Evolutionary conservation across 2,888 invertebrate genomes (phyloP), one percentile per base, ranked within the genome.

Genomic region (Masnerella sp.): DNA sequence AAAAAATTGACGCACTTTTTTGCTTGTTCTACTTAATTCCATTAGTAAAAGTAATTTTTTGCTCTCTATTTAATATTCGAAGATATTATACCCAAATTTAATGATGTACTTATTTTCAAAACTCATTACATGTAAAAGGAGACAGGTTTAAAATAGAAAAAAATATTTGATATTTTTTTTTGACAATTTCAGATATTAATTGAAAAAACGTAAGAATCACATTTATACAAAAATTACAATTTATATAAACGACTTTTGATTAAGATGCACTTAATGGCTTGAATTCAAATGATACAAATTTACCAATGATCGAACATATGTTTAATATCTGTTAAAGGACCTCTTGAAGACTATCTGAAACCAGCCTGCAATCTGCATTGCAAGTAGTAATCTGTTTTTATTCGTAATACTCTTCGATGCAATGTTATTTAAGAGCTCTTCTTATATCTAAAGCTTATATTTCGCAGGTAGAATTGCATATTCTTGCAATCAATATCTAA

Each of bases 351-450:
- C 42, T 34, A 52, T 43, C n/a, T n/a, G n/a, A 17, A 62, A 52
- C 17, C 52, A 64, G 42, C 42, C 43, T 22, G 25, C 36, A 30
- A 20, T 14, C 15, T 54, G 20, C 40, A 28, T 56, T 65, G 28
- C 15, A 56, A 42, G 11, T 14, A 15, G 34, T n/a, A n/a, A n/a
- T n/a, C n/a, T n/a, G 28, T 45, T 58, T 64, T 47, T 67, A 67
- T 67, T 67, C 58, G 51, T 67, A 67, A 49, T 51, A 51, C 58
- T 38, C 67, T 67, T 51, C 32, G 22, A 42, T 51, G 58, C 42
- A 58, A 40, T 51, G 42, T 43, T 56, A 36, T 40, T 43, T 47
- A 49, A 67, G 40, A 56, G 49, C 49, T 65, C 45, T 32, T 56
- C 52, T 56, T 30, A 22, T 49, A 25, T 28, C 47, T 40, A 42